Base-by-base conservation (phyloP, 1,140 invertebrate genomes). In the Caenorhabditis inopinata region DNA sequence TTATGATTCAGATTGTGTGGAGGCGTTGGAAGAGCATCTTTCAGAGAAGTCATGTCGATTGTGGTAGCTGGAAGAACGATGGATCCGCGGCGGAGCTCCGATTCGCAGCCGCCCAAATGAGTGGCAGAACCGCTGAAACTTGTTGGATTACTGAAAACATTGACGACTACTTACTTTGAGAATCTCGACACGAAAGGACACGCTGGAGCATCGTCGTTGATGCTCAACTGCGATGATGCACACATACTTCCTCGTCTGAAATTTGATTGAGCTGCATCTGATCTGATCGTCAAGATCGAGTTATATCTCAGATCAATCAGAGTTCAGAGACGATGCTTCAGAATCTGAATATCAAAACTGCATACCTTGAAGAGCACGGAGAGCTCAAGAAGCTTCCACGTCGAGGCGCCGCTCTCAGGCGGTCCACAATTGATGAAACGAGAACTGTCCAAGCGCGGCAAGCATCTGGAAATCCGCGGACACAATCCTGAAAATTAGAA, bases 371-470 rank as follows among this genome's bases (percentile, higher is more conserved):
- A 7, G 58, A 68, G 12, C 5, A 68, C 12, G 78, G 78, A 23
- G 42, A 68, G 46, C 46, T 74, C 74, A 48, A 12, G 11, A 47
- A 75, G 23, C 78, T 79, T 51, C 47, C 46, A 16, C 79, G 27
- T 14, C 79, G 23, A 25, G 82, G 85, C 16, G 85, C 86, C 1
- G 85, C 86, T 42, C 85, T 25, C 2, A 86, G 76, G 1, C 86
- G 80, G 53, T 86, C 85, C 12, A 86, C 83, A 23, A 86, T 53
- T 7, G 86, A 85, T 2, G 85, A 87, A 18, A 87, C 51, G 14
- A 86, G 53, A 4, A 88, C 42, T 12, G 85, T 86, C 85, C 85
- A 86, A 5, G 84, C 83, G 1, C 78, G 49, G 53, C 85, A 87
- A 11, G 79, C 85, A 7, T 86, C 85, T 2, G 86, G 86, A 32